These are phyloP conservation scores for Podilymbus podiceps DNA, from an alignment of 2,113 vertebrate species.

Conservation along the genomic window DNA sequence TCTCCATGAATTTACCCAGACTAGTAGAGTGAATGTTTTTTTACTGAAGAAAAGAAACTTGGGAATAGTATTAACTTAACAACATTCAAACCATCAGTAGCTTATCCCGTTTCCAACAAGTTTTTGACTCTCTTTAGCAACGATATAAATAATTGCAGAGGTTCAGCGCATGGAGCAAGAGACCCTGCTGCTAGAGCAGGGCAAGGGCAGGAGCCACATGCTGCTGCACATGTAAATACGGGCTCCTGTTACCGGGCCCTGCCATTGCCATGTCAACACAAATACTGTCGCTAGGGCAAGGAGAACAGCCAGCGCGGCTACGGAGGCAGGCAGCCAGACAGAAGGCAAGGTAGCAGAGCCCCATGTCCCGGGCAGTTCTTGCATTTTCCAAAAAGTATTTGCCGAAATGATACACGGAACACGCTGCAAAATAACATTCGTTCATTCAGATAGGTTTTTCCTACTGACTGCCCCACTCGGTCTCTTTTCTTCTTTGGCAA, in stretches of 20 bases:
- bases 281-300: not conserved
- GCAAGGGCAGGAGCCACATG: not conserved
- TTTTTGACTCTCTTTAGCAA: not conserved
- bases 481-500: not conserved
- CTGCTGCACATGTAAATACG: not conserved
- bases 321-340: not conserved
- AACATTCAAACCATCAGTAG: not conserved
- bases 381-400: not conserved
- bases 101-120: not conserved
- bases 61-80: not conserved
- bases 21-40: not conserved
- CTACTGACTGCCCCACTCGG: not conserved
- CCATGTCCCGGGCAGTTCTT: not conserved
- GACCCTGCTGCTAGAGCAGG: not conserved
- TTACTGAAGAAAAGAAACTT: not conserved
- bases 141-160: not conserved
- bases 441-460: not conserved
- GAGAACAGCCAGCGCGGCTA: not conserved
- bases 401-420: not conserved
- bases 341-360: not conserved
- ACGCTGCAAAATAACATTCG: not conserved
- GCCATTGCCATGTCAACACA: not conserved
- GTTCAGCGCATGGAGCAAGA: not conserved
- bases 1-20: not conserved
- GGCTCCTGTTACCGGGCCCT: not conserved